Conservation (phyloP, 37 sponge, comb jelly and placozoan species). For the Bolinopsis microptera region DNA sequence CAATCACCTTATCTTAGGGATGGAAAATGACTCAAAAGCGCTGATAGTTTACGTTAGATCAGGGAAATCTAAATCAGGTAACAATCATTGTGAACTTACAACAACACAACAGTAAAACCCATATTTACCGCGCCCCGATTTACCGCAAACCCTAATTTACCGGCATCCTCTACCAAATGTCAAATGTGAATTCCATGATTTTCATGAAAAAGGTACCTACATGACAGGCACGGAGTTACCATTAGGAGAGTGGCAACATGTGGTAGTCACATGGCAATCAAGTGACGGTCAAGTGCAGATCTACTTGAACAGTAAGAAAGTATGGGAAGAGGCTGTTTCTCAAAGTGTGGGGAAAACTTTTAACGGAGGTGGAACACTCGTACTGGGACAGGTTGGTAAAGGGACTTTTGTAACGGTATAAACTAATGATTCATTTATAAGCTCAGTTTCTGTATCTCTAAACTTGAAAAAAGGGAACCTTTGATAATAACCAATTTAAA, state of each 20-base stretch:
- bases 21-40: not conserved
- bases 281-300: not conserved
- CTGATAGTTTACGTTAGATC: not conserved
- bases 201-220: not conserved
- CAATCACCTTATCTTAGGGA: not conserved
- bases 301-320: not conserved
- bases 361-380: not conserved
- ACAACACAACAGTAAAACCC: too few relatives aligned
- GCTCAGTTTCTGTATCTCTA: not conserved
- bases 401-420: too few relatives aligned
- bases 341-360: not conserved
- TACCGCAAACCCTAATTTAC: too few relatives aligned
- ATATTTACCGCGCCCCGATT: too few relatives aligned
- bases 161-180: too few relatives aligned
- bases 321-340: not conserved
- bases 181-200: not conserved
- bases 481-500: too few relatives aligned
- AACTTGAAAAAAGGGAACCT: too few relatives aligned
- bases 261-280: not conserved
- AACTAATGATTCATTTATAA: too few relatives aligned
- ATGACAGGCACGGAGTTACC: not conserved
- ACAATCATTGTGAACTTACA: too few relatives aligned
- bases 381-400: not conserved
- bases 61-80: not conserved
- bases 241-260: not conserved